phyloP scores from a whole-genome alignment of 2,797 vertebrate species.

The Sarcoramphus papa region DNA sequence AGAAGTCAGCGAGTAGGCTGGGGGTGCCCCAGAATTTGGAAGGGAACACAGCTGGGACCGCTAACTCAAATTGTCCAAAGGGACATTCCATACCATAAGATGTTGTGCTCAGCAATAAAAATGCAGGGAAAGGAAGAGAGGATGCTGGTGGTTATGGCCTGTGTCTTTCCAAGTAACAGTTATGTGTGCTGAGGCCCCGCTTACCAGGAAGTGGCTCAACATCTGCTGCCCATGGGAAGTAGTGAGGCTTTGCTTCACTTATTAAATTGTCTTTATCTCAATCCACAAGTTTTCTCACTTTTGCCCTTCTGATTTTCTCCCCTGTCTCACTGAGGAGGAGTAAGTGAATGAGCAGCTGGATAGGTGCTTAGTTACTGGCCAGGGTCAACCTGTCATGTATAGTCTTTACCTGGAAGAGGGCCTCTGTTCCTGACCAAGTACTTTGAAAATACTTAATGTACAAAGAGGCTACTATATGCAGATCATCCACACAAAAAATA shows the following conservation, averaged over 20 bases:
- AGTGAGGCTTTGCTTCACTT: background rate
- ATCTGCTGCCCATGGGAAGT: background rate
- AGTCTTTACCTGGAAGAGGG: background rate
- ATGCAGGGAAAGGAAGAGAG: background rate
- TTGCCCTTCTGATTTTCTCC: background rate
- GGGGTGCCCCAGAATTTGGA: background rate
- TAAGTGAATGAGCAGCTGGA: background rate
- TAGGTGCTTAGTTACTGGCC: background rate
- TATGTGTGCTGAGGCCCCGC: accelerated
- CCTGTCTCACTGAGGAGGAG: accelerated
- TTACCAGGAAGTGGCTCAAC: background rate
- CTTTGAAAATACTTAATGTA: background rate
- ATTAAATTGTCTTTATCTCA: background rate
- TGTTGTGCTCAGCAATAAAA: background rate
- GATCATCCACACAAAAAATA: background rate
- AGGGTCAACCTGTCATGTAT: background rate
- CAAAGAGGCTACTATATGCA: background rate
- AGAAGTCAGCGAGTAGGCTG: background rate
- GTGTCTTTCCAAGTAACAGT: background rate
- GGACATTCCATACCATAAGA: background rate
- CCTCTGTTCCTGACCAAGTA: background rate
- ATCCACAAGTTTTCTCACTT: background rate
- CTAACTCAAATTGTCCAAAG: background rate
- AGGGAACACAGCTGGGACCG: background rate
- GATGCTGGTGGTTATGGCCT: background rate